Base-by-base conservation (phyloP, 2,797 vertebrate species). In the Natrix natrix region DNA sequence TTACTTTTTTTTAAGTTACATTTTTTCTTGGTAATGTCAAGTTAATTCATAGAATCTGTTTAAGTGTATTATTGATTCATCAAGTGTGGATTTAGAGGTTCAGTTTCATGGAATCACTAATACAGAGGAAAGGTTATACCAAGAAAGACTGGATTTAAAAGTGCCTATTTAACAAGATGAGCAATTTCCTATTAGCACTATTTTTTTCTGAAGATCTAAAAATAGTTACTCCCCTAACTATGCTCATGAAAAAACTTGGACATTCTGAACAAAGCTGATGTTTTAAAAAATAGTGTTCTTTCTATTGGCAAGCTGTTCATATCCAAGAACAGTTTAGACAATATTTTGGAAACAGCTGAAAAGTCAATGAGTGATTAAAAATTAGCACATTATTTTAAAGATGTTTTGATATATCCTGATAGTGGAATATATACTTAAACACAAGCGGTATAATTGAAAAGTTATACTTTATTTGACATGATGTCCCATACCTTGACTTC, bases 51-150 rank as follows among this genome's bases (percentile, higher is more conserved):
- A 93, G 90, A 60, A 83, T 93, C 83, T 94, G 66, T 96, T 94
- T 96, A 93, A 90, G 61, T 96, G 59, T 89, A 11, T 94, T 95
- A 96, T 94, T 96, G 96, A 96, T 96, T 95, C 94, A 96, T 95
- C 94, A 95, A 93, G 74, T 90, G 88, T 78, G 32, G 92, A 54
- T 92, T 96, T 95, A 94, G 93, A 93, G 86, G 94, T 92, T 96
- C 92, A 57, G 87, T 96, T 83, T 96, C 96, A 83, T 93, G 87
- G 93, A 95, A 95, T 96, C 94, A 95, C 90, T 96, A 96, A 95
- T 88, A 57, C 66, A 92, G 88, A 91, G 91, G 78, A 87, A 96
- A 96, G 93, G 24, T 86, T 93, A 91, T 91, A 93, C 90, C 94
- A 86, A 55, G 74, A 87, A 93, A 96, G 92, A 93, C 92, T 86